Evolutionary conservation across 2,113 vertebrate species (phyloP).

Genomic region (Sclerurus mexicanus): DNA sequence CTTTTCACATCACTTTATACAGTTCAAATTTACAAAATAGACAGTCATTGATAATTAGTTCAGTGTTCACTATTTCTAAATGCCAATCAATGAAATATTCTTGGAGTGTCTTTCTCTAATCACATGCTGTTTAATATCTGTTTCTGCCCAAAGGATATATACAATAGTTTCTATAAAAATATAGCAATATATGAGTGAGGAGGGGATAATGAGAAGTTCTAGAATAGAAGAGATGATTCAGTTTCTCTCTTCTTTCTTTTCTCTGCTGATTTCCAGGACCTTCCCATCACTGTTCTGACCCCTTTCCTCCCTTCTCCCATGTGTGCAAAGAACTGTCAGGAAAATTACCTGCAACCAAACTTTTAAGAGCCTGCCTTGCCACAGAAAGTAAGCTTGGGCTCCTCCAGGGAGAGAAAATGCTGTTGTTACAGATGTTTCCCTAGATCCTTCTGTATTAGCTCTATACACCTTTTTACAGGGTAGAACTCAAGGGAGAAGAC

Average conservation of each 20-base stretch:
- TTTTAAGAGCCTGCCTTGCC: neutral
- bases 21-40: neutral
- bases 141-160: neutral
- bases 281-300: neutral
- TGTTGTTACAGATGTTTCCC: neutral
- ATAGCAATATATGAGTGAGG: fast-evolving
- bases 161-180: neutral
- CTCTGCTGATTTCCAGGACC: neutral
- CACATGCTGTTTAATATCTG: neutral
- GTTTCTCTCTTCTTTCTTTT: neutral
- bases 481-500: neutral
- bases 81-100: neutral
- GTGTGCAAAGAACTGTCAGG: neutral
- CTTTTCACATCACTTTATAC: neutral
- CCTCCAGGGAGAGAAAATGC: neutral
- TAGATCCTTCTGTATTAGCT: neutral
- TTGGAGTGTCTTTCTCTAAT: neutral
- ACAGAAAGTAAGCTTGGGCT: neutral
- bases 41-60: neutral
- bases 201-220: neutral
- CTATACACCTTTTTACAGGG: neutral
- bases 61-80: neutral
- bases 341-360: neutral
- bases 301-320: neutral
- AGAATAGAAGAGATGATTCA: neutral